phyloP scores from a whole-genome alignment of 1,140 invertebrate species.

The Solenopsis fugax region DNA sequence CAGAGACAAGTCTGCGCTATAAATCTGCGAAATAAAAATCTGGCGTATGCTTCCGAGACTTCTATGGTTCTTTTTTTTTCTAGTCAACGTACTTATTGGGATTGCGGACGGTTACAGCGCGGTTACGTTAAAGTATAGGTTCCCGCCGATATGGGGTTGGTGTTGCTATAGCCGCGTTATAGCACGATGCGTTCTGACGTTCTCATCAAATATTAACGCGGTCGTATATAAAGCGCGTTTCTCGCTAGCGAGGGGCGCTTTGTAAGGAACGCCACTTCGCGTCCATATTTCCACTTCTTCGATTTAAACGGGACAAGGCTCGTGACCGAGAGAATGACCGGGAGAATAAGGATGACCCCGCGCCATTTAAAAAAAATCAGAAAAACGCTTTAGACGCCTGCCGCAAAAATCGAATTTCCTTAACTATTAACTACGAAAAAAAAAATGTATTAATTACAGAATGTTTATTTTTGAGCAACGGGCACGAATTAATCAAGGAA shows the following conservation, averaged over 20 bases:
- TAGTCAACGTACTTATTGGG: constrained; percentile 49
- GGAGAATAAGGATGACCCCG: not conserved
- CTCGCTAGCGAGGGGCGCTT: constrained; percentile 20
- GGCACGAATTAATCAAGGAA: not conserved
- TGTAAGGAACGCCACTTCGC: constrained; percentile 32
- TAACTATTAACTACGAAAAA: not conserved
- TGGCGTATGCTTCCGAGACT: not conserved
- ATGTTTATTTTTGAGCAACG: not conserved
- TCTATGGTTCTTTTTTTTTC: not conserved
- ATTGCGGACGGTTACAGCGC: constrained; percentile 47
- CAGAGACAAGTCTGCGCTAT: not conserved
- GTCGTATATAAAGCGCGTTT: constrained; percentile 52
- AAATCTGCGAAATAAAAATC: constrained; percentile 51
- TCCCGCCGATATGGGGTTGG: constrained; percentile 52
- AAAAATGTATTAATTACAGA: not conserved
- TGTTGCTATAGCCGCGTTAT: constrained; percentile 62
- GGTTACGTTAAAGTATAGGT: constrained; percentile 57
- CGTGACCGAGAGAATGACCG: constrained; percentile 37
- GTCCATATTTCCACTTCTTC: constrained; percentile 53
- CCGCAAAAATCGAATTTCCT: not conserved
- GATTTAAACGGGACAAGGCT: constrained; percentile 30
- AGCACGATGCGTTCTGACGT: constrained; percentile 54
- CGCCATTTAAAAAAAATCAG: not conserved
- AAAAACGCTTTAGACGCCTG: not conserved
- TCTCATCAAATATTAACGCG: constrained; percentile 56